These are phyloP conservation scores for Meganola albula DNA, from an alignment of 2,888 invertebrate species.

Conservation along the genomic window DNA sequence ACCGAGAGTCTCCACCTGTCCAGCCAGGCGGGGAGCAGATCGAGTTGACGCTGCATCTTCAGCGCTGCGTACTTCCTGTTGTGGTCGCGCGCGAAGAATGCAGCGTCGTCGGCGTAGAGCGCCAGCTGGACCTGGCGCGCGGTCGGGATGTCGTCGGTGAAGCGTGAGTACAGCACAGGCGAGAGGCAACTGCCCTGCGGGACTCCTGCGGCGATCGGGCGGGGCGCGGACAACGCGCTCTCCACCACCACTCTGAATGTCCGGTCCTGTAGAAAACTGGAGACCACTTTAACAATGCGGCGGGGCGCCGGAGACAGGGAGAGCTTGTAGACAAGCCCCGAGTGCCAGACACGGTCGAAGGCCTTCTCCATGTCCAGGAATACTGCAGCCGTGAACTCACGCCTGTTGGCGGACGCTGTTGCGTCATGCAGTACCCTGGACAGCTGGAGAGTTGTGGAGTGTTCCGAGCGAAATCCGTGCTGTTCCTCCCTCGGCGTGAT, in stretches of 20 bases:
- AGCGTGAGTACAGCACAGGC: constrained; percentile 11
- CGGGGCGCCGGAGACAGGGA: constrained; percentile 6
- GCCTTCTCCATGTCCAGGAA: constrained; percentile 33
- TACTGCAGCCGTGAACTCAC: constrained; percentile 16
- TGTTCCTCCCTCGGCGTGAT: constrained; percentile 2
- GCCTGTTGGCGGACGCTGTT: constrained; percentile 14
- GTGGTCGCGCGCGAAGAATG: not conserved
- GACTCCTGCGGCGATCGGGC: no score
- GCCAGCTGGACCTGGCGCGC: constrained; percentile 4
- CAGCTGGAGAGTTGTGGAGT: constrained; percentile 29
- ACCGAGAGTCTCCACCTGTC: constrained; percentile 4
- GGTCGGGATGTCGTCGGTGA: constrained; percentile 22
- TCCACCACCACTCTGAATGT: constrained; percentile 21
- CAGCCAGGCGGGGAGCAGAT: not conserved
- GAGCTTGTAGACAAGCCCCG: constrained; percentile 29
- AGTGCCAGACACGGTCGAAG: constrained; percentile 35
- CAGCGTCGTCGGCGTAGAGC: constrained; percentile 20
- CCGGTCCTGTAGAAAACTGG: constrained; percentile 4
- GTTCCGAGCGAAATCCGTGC: constrained; percentile 21
- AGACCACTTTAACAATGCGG: constrained; percentile 8
- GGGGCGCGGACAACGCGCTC: constrained; percentile 5
- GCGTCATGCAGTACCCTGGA: constrained; percentile 24
- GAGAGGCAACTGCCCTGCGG: not conserved
- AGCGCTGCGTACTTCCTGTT: not conserved
- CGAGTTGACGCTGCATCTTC: constrained; percentile 1